These are phyloP conservation scores for Eospalax fontanierii DNA, from an alignment of 2,797 vertebrate species.

Conservation along the genomic window DNA sequence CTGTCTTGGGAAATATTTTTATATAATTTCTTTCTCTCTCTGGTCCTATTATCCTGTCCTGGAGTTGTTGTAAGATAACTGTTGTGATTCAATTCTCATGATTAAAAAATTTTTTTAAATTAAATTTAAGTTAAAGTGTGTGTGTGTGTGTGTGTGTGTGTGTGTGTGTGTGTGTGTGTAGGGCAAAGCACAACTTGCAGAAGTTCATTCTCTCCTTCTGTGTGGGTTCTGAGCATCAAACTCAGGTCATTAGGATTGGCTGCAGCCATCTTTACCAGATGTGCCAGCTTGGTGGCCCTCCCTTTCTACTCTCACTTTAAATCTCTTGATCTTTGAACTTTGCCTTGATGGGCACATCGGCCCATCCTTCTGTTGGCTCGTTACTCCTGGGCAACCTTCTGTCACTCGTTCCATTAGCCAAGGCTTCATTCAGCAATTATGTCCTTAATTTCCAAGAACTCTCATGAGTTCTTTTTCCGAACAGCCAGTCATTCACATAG, in stretches of 20 bases:
- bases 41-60: background rate
- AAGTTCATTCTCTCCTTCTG: background rate
- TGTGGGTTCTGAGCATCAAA: background rate
- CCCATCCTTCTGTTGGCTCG: background rate
- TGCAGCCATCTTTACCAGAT: background rate
- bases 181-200: background rate
- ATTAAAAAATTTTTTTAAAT: background rate
- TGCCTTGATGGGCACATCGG: background rate
- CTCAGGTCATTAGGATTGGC: background rate
- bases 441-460: background rate
- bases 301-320: background rate
- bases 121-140: background rate
- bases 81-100: background rate
- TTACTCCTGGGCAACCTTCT: background rate
- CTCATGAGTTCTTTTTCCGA: background rate
- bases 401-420: background rate
- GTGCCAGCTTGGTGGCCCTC: background rate
- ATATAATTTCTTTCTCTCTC: background rate
- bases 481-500: background rate
- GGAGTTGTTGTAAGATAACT: background rate
- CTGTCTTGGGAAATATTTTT: background rate
- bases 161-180: background rate
- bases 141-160: background rate
- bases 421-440: background rate
- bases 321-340: constrained; percentile 16